Evolutionary conservation across 2,797 vertebrate species (phyloP).

Genomic region (Myotis vivesi): DNA sequence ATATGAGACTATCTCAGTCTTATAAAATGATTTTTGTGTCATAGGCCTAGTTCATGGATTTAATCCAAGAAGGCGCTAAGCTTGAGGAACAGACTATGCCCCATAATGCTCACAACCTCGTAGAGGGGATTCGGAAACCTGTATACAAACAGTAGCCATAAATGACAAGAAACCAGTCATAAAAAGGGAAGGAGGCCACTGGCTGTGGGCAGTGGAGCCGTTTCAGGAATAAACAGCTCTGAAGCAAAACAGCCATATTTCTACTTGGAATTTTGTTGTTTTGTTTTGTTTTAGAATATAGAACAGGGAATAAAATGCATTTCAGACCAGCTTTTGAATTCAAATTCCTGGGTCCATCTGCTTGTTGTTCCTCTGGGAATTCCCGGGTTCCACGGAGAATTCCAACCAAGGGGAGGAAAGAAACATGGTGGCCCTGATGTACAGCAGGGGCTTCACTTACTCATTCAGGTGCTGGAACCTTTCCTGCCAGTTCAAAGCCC

Average conservation of each 20-base stretch:
- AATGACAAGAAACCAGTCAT: neutral
- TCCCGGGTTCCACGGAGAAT: neutral
- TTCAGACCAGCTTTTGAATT: constrained; percentile 28
- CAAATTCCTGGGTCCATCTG: neutral
- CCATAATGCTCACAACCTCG: neutral
- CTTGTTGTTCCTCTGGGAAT: neutral
- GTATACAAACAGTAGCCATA: neutral
- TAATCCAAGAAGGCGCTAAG: neutral
- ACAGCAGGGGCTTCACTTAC: constrained; percentile 84
- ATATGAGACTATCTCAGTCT: neutral
- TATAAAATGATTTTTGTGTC: neutral
- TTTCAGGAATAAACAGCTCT: neutral
- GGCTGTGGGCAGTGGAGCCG: neutral
- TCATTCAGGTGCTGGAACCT: constrained; percentile 98
- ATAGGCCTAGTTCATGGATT: neutral
- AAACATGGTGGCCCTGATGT: neutral
- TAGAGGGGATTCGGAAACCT: neutral
- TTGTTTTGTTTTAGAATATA: constrained; percentile 8
- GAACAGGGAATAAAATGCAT: neutral
- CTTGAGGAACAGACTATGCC: neutral
- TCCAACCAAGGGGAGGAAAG: neutral
- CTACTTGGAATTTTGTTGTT: neutral
- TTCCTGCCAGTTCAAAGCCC: constrained; percentile 94
- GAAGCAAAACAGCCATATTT: neutral
- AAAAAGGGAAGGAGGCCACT: neutral